phyloP scores from a whole-genome alignment of 2,888 invertebrate species.

The Aphidius colemani region DNA sequence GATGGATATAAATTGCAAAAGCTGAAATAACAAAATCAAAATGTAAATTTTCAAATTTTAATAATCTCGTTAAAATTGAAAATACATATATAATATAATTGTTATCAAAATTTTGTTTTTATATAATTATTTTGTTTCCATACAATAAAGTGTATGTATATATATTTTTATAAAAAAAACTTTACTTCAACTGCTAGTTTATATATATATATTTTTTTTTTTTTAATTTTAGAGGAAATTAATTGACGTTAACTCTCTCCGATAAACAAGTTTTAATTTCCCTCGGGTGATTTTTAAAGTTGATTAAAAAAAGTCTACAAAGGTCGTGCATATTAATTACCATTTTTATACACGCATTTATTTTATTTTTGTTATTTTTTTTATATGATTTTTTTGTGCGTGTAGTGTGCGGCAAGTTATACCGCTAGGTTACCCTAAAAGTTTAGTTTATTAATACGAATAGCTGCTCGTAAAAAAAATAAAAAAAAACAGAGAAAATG shows the following conservation, averaged over 20 bases:
- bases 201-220: background rate
- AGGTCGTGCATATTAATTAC: slow-evolving; percentile 47
- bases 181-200: too few relatives aligned
- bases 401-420: slow-evolving; percentile 13
- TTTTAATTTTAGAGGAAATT: slow-evolving; percentile 23
- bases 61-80: background rate
- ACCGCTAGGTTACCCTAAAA: slow-evolving; percentile 32
- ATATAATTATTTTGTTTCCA: too few relatives aligned
- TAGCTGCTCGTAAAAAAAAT: slow-evolving; percentile 45
- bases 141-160: too few relatives aligned
- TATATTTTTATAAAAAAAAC: too few relatives aligned
- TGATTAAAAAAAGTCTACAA: slow-evolving; percentile 43
- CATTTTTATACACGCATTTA: slow-evolving; percentile 41
- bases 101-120: too few relatives aligned
- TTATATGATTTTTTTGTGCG: background rate
- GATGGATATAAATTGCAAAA: too few relatives aligned
- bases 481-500: slow-evolving; percentile 18
- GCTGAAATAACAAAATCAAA: background rate
- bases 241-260: slow-evolving; percentile 43
- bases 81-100: background rate
- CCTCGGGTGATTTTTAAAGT: slow-evolving; percentile 40
- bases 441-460: slow-evolving; percentile 53
- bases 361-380: background rate
- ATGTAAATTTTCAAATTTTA: slow-evolving; percentile 6
- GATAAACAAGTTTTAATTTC: slow-evolving; percentile 49